Evolutionary conservation across 2,113 vertebrate species (phyloP).

Genomic region (Brachyistius frenatus): DNA sequence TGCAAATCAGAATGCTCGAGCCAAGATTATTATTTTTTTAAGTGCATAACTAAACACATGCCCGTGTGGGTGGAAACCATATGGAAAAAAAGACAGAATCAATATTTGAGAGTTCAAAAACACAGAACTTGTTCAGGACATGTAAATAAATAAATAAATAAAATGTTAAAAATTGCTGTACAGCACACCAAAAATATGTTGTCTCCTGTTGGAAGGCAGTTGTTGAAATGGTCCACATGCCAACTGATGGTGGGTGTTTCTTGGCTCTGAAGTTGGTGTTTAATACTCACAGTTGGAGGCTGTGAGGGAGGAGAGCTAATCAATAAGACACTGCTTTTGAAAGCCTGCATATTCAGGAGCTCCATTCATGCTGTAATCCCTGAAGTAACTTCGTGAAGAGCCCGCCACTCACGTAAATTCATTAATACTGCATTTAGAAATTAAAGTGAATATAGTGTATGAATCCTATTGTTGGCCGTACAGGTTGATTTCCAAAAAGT

Average conservation of each 20-base stretch:
- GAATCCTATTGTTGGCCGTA: conserved; percentile 55
- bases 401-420: conserved; percentile 12
- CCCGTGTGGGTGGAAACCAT: conserved; percentile 38
- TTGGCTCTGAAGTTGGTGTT: conserved; percentile 51
- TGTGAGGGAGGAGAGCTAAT: conserved; percentile 45
- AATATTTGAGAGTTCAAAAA: conserved; percentile 54
- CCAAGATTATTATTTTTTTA: not conserved
- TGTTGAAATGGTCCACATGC: conserved; percentile 32
- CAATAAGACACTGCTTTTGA: conserved; percentile 23
- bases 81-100: conserved; percentile 59
- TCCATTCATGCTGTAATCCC: conserved; percentile 42
- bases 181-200: conserved; percentile 32
- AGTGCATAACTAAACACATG: conserved; percentile 46
- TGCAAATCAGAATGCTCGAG: conserved; percentile 15
- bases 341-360: conserved; percentile 21
- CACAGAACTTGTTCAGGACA: conserved; percentile 36
- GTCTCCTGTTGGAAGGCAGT: conserved; percentile 35
- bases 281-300: conserved; percentile 36
- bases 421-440: conserved; percentile 32
- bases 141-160: conserved; percentile 20
- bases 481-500: conserved; percentile 50
- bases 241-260: conserved; percentile 60
- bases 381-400: conserved; percentile 13
- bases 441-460: conserved; percentile 1
- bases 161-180: not conserved